Conservation (phyloP, 2,113 vertebrate genomes). For the Aspidoscelis tigris region DNA sequence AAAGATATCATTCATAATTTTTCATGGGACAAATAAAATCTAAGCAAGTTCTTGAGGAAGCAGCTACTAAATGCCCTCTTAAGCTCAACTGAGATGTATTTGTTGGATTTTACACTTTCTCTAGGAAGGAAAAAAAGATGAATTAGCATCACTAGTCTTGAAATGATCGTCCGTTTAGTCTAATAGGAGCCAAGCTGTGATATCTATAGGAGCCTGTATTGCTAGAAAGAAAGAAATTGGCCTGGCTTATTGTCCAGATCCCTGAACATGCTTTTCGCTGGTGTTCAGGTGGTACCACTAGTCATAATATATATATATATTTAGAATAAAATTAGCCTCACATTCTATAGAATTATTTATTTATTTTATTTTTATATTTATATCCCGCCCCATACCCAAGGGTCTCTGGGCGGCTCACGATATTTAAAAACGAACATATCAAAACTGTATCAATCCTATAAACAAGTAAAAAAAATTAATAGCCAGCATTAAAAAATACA, state of each 20-base stretch:
- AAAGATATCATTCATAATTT: not conserved
- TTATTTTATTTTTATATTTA: no score
- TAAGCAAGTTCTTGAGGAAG: no score
- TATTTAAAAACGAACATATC: no score
- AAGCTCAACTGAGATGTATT: not conserved
- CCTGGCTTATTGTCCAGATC: not conserved
- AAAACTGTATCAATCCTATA: no score
- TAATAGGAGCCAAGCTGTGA: constrained; percentile 9
- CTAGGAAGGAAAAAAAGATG: not conserved
- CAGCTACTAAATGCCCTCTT: not conserved
- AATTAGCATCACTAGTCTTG: not conserved
- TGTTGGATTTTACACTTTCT: not conserved
- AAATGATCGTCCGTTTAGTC: not conserved
- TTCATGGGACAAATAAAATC: not conserved
- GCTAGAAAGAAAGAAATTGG: not conserved
- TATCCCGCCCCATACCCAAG: no score
- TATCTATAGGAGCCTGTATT: not conserved
- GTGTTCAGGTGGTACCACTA: not conserved
- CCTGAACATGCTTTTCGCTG: constrained; percentile 3
- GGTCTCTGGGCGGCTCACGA: no score
- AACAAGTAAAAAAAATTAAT: no score
- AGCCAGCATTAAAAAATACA: no score
- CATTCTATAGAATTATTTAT: not conserved
- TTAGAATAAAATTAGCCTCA: not conserved
- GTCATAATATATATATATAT: not conserved